phyloP scores from a whole-genome alignment of 2,797 vertebrate species.

The Lacerta agilis region DNA sequence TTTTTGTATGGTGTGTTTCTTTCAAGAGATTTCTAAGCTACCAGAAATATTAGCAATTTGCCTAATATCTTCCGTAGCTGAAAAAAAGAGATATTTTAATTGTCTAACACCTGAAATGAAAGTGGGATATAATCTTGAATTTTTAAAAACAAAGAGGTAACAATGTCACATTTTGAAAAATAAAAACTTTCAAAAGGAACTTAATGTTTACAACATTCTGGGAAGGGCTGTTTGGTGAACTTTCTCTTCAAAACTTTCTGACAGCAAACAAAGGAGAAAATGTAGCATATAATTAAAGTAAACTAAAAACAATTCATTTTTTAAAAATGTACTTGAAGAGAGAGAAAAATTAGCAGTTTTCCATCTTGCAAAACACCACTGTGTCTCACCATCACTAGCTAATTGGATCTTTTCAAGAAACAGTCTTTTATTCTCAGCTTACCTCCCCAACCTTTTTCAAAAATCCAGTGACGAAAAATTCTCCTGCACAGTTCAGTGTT shows the following conservation, averaged over 20 bases:
- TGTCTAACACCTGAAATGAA: neutral
- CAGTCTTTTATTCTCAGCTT: neutral
- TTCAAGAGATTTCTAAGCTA: neutral
- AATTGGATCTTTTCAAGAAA: neutral
- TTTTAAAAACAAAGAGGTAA: neutral
- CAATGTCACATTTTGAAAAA: neutral
- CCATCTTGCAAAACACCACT: constrained; percentile 16
- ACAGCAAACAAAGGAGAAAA: neutral
- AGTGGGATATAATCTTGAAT: neutral
- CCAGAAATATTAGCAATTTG: neutral
- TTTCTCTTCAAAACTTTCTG: neutral
- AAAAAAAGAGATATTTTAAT: neutral
- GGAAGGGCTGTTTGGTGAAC: neutral
- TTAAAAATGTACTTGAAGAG: constrained; percentile 1
- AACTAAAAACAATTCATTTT: neutral
- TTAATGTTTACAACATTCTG: neutral
- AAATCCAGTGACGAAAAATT: neutral
- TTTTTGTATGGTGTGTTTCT: neutral
- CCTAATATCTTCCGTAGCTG: too few species aligned
- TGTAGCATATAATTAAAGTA: neutral
- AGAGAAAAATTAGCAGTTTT: neutral
- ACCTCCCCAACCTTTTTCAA: too few species aligned
- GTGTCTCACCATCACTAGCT: neutral
- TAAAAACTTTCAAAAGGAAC: neutral
- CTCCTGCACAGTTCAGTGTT: neutral